Base-by-base conservation (phyloP, 2,888 invertebrate species). In the Calliphora vomitoria region DNA sequence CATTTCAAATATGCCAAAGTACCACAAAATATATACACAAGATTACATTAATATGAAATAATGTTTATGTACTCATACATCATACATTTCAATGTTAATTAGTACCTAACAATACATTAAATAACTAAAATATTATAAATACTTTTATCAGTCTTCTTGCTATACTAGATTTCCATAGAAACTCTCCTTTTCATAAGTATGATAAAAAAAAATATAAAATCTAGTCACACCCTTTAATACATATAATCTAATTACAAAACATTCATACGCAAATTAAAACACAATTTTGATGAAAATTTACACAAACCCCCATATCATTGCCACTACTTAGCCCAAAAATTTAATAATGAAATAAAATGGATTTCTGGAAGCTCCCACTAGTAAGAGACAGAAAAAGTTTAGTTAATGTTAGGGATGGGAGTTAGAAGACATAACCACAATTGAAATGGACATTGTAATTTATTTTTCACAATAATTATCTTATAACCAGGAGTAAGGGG, bases 241-340 rank as follows among this genome's bases (percentile, higher is more conserved):
- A 62, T 35, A 55, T 20, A 64, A 82, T 55, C 41, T 69, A 68
- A 79, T 86, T 82, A 82, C 64, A 62, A 75, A 79, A 74, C 69
- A 86, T 82, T 86, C 74, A 79, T 86, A 82, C 66, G 47, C 69
- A 86, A 86, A 74, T 82, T 82, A 82, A 74, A 75, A 38, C 20
- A 79, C 72, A 84, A 72, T 66, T 79, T 79, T 20, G 50, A n/a
- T 79, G 44, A 64, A 82, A 71, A 55, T 74, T n/a, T 81, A 81
- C 35, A 74, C 74, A 74, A 66, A 82, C 31, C 58, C 47, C 8
- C 55, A 55, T n/a, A n/a, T 31, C 53, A 15, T 58, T 31, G 13
- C 13, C 18, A 4, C 31, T 31, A 66, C 31, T 74, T 44, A 44
- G 55, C 44, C 66, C 18, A 25, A 71, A 71, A 81, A 11, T 44